Evolutionary conservation across 2,888 invertebrate species (phyloP).

Genomic region (Lasioglossum malachurum): DNA sequence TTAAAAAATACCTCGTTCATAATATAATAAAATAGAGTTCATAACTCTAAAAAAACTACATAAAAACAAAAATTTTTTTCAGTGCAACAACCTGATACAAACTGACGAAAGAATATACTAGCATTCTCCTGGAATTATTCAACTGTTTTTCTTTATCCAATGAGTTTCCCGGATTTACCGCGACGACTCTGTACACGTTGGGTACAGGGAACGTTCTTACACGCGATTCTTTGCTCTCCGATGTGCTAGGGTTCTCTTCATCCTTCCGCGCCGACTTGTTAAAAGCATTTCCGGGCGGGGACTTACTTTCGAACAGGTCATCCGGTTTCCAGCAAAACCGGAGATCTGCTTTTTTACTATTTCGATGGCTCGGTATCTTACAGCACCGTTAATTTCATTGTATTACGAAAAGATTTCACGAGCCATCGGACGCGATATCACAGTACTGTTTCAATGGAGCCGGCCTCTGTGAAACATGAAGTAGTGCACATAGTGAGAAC

Average conservation of each 20-base stretch:
- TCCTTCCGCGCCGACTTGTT: constrained; percentile 50
- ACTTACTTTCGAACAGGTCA: constrained; percentile 42
- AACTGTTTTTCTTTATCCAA: not conserved
- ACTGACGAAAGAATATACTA: not conserved
- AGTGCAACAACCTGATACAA: no score
- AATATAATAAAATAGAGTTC: no score
- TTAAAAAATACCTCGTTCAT: no score
- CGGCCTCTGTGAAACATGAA: not conserved
- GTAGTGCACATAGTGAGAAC: not conserved
- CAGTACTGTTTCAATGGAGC: not conserved
- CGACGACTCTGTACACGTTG: not conserved
- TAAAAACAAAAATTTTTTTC: no score
- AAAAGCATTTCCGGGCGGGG: constrained; percentile 53
- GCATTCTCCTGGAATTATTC: not conserved
- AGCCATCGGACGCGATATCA: not conserved
- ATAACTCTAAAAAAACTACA: no score
- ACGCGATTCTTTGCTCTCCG: constrained; percentile 37
- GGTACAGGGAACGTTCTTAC: constrained; percentile 31
- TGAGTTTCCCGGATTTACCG: not conserved
- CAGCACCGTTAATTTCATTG: constrained; percentile 40
- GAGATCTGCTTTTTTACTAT: constrained; percentile 37
- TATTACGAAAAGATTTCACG: constrained; percentile 26
- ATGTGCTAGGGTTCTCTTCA: constrained; percentile 11
- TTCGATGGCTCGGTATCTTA: constrained; percentile 9
- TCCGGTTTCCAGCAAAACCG: constrained; percentile 50